Evolutionary conservation across 2,113 vertebrate species (phyloP), one percentile per base, ranked within the genome.

Genomic region (Tachysurus vachellii): DNA sequence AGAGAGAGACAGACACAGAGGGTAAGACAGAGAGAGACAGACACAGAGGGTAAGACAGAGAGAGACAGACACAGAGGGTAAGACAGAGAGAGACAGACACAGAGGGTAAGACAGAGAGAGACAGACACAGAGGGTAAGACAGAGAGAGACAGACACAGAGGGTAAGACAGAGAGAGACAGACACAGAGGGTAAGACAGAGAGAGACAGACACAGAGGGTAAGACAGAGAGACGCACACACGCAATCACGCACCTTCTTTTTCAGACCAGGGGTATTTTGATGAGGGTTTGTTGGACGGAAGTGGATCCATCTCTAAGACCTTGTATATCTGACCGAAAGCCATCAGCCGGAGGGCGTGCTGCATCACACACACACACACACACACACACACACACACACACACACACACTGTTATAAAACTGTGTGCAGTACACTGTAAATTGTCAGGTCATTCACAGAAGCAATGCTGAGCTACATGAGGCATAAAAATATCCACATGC

Each of bases 261-360:
- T 99, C 98, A 92, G 95, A 95, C 98, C 98, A 99, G 44, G 97
- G 96, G 91, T 97, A 99, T 94, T 99, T 99, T 94, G 99, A 98
- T 92, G 97, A 97, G 76, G 97, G 97, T 92, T 99, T 99, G 94
- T 96, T 98, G 92, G 97, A 98, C 86, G 97, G 97, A 84, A 99
- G 97, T 82, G 98, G 97, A 66, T 99, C 98, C 98, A 99, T 99
- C 91, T 99, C 98, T 93, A 99, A 92, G 89, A 99, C 97, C 93
- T 98, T 99, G 93, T 98, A 99, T 93, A 99, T 99, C 92, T 99
- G 98, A 90, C 98, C 98, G 85, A 99, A 99, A 10, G 98, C 98
- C 93, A 99, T 97, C 88, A 98, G 96, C 92, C 98, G 96, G 89
- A 99, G 95, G 56, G 97, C 96, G 62, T 97, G 97, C 98, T 99